Base-by-base conservation (phyloP, 2,888 invertebrate species). In the Dasysyrphus albostriatus region DNA sequence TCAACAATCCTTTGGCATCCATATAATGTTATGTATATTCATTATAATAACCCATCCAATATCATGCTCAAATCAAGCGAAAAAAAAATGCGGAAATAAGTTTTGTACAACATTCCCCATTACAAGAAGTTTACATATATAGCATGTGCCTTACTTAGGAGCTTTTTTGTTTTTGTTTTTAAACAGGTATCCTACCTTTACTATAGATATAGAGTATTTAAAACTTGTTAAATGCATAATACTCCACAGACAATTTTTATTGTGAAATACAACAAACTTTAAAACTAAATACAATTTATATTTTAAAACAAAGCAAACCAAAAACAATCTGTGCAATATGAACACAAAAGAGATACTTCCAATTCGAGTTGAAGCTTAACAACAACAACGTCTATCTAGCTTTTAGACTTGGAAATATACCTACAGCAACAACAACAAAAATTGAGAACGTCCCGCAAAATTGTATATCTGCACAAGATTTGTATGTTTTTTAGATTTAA, bases 391-490 rank as follows among this genome's bases (percentile, higher is more conserved):
- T 44, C 29, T 32, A 47, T 63, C n/a, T 79, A 42, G 5, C 10
- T 34, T 34, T 32, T 51, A 61, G 54, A 78, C 63, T 78, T 74
- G 49, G 24, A 72, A 65, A 44, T 47, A 51, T 51, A 72, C 34
- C 6, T 51, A 77, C 12, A 29, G 39, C 32, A 74, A 51, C 32
- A 74, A 54, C 37, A 49, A 54, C 16, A 34, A 24, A 67, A 72
- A 84, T 73, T 73, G 81, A 81, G 81, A 85, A 82, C 82, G 82
- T 85, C 81, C 69, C 73, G 61, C 29, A 67, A 76, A 84, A 67
- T 42, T 61, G 69, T 81, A 24, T 24, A 73, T 77, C 63, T 82
- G 59, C 56, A 29, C 56, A 39, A 76, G 67, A 47, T 63, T 63
- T 63, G 39, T 58, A 42, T 79, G 39, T 72, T 34, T 70, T n/a